Base-by-base conservation (phyloP, 2,797 vertebrate species). In the Lepilemur septentrionalis region DNA sequence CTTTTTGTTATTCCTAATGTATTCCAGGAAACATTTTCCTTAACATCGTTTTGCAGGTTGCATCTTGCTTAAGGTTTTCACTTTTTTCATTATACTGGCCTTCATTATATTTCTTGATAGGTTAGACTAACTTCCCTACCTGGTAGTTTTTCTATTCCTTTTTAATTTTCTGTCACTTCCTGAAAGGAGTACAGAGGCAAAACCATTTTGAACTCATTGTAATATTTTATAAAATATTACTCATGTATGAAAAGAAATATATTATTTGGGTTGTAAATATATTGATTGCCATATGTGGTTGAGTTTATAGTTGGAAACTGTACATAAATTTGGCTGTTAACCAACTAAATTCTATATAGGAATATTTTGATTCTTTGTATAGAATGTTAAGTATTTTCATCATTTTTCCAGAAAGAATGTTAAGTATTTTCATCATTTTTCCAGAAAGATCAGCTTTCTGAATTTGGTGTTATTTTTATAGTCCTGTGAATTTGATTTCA, bases 1-100 rank as follows among this genome's bases (percentile, higher is more conserved):
- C 41, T 89, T 89, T 94, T 88, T 78, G 11, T 65, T 89, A 61
- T 41, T 86, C 41, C 13, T 89, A 28, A 91, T 83, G 79, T 72
- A 78, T 88, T 96, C 7, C 4, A 78, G 28, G 61, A 93, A 82
- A 5, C 6, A 57, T n/a, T 94, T 91, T 25, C 5, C 2, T 70
- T 79, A 85, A 48, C 57, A 14, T 55, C 22, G 18, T 75, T 82
- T 89, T 41, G 12, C 35, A 92, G 38, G 17, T 83, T 83, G 43
- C 41, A 52, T 76, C 22, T 93, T 90, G 20, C 15, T 78, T 67
- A 32, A 52, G 28, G 0, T 88, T 93, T 95, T 80, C 6, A 88
- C 0, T 89, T 72, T 95, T 79, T 12, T 89, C 2, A 87, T 32
- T 92, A 35, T 85, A 35, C 0, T 48, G 5, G 7, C 10, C 22